Percentiles rank a stretch among this genome's conserved stretches.
Evolutionary conservation across 2,113 vertebrate species (phyloP).

Genomic region (Aegotheles bennettii): DNA sequence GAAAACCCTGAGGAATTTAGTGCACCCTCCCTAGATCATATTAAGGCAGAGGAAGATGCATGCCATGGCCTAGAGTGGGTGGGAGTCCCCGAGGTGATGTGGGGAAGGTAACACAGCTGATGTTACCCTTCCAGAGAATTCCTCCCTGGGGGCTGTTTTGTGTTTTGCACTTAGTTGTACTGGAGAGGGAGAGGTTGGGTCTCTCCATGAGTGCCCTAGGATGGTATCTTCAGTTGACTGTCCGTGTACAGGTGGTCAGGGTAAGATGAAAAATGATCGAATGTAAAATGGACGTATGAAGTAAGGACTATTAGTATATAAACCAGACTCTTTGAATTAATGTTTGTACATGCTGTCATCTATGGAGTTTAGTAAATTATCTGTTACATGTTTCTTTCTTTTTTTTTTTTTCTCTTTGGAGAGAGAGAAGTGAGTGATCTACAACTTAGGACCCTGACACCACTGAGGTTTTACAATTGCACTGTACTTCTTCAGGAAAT

Average conservation of each 20-base stretch:
- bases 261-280: not conserved
- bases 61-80: not conserved
- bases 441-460: not conserved
- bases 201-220: not conserved
- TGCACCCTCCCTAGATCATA: not conserved
- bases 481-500: not conserved
- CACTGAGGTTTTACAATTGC: not conserved
- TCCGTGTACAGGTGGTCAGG: fast-evolving
- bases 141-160: fast-evolving
- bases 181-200: not conserved
- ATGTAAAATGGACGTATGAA: not conserved
- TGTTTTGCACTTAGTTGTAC: not conserved
- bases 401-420: not conserved
- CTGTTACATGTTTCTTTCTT: not conserved
- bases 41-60: not conserved
- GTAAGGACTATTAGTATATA: not conserved
- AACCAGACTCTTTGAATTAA: not conserved
- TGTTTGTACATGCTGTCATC: not conserved
- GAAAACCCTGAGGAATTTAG: not conserved
- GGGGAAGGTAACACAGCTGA: not conserved
- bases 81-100: not conserved
- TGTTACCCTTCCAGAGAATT: not conserved
- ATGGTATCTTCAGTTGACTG: not conserved
- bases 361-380: not conserved
- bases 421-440: not conserved